A percentile compares a stretch with the other conserved stretches of the same genome.
Conservation (phyloP, 2,797 vertebrate genomes). For the Chrysocyon brachyurus region DNA sequence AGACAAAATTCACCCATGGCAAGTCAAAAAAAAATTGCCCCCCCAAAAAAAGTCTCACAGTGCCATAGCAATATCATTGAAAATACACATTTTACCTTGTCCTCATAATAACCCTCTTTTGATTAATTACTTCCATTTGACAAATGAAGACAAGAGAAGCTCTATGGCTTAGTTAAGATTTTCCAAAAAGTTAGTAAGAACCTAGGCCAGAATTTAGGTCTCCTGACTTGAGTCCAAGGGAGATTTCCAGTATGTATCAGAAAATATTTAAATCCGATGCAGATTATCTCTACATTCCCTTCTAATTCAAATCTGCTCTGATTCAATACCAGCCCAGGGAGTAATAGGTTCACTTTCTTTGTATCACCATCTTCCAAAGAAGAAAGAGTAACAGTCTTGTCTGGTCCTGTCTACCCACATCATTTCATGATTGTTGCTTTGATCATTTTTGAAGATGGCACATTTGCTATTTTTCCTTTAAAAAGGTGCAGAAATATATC, state of each 20-base stretch:
- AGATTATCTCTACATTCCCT: neutral
- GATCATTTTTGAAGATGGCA: conserved; percentile 23
- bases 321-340: neutral
- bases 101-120: neutral
- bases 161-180: conserved; percentile 1
- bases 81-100: conserved; percentile 24
- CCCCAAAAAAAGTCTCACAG: neutral
- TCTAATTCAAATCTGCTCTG: neutral
- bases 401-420: neutral
- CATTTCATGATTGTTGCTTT: neutral
- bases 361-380: neutral
- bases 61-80: conserved; percentile 29
- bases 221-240: neutral
- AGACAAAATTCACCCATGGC: neutral
- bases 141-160: neutral
- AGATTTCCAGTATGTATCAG: neutral
- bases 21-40: conserved; percentile 34
- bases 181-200: conserved; percentile 6
- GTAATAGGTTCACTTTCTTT: neutral
- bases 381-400: neutral
- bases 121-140: neutral
- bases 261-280: neutral
- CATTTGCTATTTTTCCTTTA: conserved; percentile 39
- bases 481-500: neutral
- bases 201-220: neutral